These are phyloP conservation scores for Tragelaphus eurycerus DNA, from an alignment of 2,797 vertebrate species.

Conservation along the genomic window DNA sequence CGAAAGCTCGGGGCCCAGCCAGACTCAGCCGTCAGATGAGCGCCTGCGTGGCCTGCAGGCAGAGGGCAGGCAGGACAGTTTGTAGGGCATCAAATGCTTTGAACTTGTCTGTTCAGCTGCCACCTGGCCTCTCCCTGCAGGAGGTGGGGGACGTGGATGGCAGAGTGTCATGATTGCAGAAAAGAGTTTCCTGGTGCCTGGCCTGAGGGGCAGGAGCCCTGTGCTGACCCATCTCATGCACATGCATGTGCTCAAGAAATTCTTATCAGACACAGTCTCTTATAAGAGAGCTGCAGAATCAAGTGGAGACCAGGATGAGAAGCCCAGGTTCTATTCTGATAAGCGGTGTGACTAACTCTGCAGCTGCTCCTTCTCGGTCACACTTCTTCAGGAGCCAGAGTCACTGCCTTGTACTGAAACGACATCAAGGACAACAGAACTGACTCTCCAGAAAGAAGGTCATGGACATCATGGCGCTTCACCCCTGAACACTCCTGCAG, in stretches of 20 bases:
- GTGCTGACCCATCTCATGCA: background rate
- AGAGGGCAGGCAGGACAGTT: background rate
- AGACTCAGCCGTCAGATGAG: background rate
- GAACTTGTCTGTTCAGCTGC: background rate
- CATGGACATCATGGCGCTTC: background rate
- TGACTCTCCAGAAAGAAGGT: background rate
- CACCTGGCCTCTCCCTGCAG: background rate
- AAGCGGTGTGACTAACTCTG: background rate
- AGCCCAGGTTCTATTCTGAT: background rate
- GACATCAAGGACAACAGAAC: background rate
- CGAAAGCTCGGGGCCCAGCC: background rate
- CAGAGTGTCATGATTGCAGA: background rate
- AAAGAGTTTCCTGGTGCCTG: background rate
- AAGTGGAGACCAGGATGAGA: background rate
- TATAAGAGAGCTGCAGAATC: background rate
- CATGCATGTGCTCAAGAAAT: background rate
- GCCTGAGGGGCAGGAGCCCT: background rate
- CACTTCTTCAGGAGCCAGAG: background rate
- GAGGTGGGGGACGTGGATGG: background rate
- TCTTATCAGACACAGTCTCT: background rate
- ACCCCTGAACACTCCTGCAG: background rate
- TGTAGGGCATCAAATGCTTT: background rate
- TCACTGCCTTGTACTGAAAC: background rate
- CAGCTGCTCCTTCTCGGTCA: background rate
- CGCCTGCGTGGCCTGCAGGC: rapidly evolving